Evolutionary conservation across 35 echinoderm and acorn worm species (phyloP), one percentile per base, ranked within the genome.

Genomic region (Apostichopus californicus): DNA sequence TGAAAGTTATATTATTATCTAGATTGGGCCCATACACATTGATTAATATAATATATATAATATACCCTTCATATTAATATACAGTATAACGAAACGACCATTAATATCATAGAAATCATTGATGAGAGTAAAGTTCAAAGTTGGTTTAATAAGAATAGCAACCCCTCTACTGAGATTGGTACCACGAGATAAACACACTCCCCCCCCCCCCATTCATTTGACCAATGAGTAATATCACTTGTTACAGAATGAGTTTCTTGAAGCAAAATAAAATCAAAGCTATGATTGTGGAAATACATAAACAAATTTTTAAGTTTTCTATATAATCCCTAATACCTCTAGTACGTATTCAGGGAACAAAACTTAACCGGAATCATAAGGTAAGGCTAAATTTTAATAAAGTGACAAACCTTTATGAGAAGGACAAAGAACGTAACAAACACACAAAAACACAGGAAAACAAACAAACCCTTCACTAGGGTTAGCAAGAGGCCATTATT

Each of bases 11-110:
- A n/a, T n/a, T n/a, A n/a, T n/a, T n/a, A n/a, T n/a, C n/a, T n/a
- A n/a, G n/a, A n/a, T n/a, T n/a, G n/a, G n/a, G n/a, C n/a, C n/a
- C n/a, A n/a, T n/a, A n/a, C n/a, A n/a, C n/a, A n/a, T n/a, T n/a
- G n/a, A n/a, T n/a, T n/a, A n/a, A n/a, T n/a, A n/a, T n/a, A n/a
- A n/a, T n/a, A n/a, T n/a, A n/a, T n/a, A n/a, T n/a, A n/a, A n/a
- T n/a, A n/a, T 11, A 5, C 79, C 25, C 54, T 59, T 79, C 77
- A 59, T 79, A 15, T 13, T 18, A 15, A 59, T 91, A 80, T 60
- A 77, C 73, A 56, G 34, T 57, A 91, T 91, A 57, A 91, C 21
- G 57, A n/a, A 91, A 91, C 90, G 90, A 78, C 90, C 90, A 9
- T 28, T 56, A 57, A 7, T 3, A 54, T 79, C 73, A 17, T 80